Conservation (phyloP, 2,797 vertebrate species). For the Melanotaenia maccullochi region DNA sequence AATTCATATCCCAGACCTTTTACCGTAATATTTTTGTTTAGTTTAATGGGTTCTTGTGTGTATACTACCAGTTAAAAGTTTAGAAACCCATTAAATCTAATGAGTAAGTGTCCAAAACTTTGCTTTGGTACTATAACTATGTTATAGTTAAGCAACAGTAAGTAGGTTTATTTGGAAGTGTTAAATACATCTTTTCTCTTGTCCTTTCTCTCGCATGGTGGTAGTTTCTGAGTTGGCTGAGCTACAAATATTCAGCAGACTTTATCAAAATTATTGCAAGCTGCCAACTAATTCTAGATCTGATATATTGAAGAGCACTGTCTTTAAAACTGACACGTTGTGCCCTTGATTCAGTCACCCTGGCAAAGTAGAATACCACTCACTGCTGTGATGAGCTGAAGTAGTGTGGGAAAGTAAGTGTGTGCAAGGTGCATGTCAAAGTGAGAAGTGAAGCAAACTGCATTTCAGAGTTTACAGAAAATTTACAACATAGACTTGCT, state of each 20-base stretch:
- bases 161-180: not conserved
- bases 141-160: not conserved
- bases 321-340: slow-evolving; percentile 47
- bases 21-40: slow-evolving; percentile 11
- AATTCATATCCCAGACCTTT: slow-evolving; percentile 23
- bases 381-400: slow-evolving; percentile 1
- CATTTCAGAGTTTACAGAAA: not conserved
- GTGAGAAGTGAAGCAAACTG: not conserved
- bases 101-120: too few relatives aligned
- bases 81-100: not conserved
- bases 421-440: not conserved
- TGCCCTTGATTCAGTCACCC: slow-evolving; percentile 19
- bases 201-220: not conserved
- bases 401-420: not conserved
- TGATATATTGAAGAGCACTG: slow-evolving; percentile 42
- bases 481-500: not conserved
- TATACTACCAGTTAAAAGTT: not conserved
- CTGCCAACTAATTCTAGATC: slow-evolving; percentile 35
- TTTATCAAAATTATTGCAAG: slow-evolving; percentile 13
- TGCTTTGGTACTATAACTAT: not conserved
- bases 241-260: slow-evolving; percentile 8
- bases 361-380: slow-evolving; percentile 25
- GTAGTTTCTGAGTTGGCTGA: not conserved
- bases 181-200: not conserved
- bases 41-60: slow-evolving; percentile 9